Evolutionary conservation across 2,888 invertebrate genomes (phyloP), one percentile per base, ranked within the genome.

Genomic region (Habrosyne pyritoides): DNA sequence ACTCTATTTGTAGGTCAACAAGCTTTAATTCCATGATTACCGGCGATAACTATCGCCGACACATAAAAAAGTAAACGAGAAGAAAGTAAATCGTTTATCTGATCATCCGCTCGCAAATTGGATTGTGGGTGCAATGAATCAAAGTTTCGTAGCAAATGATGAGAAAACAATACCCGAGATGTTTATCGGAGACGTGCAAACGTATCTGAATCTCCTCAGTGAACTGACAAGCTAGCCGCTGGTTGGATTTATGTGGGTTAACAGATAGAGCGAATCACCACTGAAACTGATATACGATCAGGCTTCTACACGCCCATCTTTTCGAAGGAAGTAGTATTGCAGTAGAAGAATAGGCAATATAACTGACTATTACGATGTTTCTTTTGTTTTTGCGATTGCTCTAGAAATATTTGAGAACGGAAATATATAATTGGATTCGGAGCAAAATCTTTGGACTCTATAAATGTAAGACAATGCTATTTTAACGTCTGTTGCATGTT

Each of bases 81-180:
- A 72, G 80, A 83, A 81, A 83, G 77, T 79, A 78, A 79, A 79
- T 71, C 63, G 71, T 66, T 73, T 71, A 80, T 81, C 64, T 58
- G 63, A 69, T 64, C 75, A 66, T 67, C 67, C 59, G 69, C 70
- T 76, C 72, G 64, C 61, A 66, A 69, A 73, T 66, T 63, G 69
- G 71, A 66, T 68, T 69, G 62, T 61, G 68, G 67, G 69, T 69
- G 72, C 71, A 78, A 76, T 81, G 78, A 82, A 77, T 81, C 77
- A 77, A 74, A 79, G 71, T 75, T 68, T 73, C 71, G 69, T 69
- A 56, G 66, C 66, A 77, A 79, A 75, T 73, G 68, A 75, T 67
- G 69, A 68, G 78, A 74, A 79, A 79, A 81, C 78, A 82, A 81
- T 80, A 71, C 67, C 61, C 50, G 1, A 22, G 82, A 83, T 83